Evolutionary conservation across 2,113 vertebrate genomes (phyloP).

Genomic region (Syngnathus scovelli): DNA sequence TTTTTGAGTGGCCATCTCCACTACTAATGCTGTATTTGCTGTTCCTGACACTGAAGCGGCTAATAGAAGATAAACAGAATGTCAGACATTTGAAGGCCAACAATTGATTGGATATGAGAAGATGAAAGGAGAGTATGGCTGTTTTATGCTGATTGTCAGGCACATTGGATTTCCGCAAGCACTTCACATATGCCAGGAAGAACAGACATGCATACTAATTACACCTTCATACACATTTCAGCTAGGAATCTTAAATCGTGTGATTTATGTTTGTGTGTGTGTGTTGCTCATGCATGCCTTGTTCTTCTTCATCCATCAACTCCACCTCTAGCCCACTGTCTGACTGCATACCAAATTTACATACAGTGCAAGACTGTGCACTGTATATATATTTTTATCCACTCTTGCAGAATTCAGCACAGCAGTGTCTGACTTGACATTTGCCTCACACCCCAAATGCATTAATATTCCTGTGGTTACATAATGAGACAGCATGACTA

Average conservation of each 20-base stretch:
- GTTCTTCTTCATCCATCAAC: conserved; percentile 11
- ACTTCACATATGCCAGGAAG: conserved; percentile 27
- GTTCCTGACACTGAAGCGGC: conserved; percentile 1
- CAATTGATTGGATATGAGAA: conserved; percentile 36
- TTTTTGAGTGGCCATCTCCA: background rate
- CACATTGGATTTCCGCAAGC: conserved; percentile 24
- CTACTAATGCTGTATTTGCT: background rate
- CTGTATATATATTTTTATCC: conserved; percentile 5
- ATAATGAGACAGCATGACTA: conserved; percentile 14
- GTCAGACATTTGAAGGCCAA: conserved; percentile 27
- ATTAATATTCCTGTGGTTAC: conserved; percentile 18
- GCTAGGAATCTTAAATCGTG: conserved; percentile 11
- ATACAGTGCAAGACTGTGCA: conserved; percentile 13
- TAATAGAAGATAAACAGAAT: conserved; percentile 6
- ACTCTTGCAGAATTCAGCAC: background rate
- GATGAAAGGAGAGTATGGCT: conserved; percentile 22
- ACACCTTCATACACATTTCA: conserved; percentile 22
- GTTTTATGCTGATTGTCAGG: conserved; percentile 29
- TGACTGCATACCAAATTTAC: conserved; percentile 4
- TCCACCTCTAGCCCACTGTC: conserved; percentile 2
- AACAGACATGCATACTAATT: conserved; percentile 27
- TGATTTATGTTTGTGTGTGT: background rate
- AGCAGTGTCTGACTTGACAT: conserved; percentile 15
- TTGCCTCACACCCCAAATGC: conserved; percentile 14
- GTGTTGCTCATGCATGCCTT: background rate